Conservation (phyloP, 2,888 invertebrate genomes). For the Acleris cristana region DNA sequence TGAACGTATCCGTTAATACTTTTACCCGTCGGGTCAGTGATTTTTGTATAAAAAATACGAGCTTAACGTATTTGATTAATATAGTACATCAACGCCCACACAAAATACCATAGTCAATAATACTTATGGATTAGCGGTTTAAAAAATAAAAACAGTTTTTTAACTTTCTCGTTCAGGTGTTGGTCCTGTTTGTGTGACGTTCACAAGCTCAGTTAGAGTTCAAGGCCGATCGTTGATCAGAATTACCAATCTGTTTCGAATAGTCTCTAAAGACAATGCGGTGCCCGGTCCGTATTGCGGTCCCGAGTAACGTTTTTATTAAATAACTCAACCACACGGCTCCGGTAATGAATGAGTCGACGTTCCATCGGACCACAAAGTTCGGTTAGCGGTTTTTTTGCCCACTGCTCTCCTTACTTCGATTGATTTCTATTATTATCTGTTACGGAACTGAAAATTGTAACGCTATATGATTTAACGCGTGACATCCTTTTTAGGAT, state of each 20-base stretch:
- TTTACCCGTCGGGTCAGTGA: conserved; percentile 14
- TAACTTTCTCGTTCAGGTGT: neutral
- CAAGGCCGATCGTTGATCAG: conserved; percentile 35
- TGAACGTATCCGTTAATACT: conserved; percentile 32
- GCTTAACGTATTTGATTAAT: neutral
- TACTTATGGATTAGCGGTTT: neutral
- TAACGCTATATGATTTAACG: conserved; percentile 54
- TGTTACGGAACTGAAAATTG: conserved; percentile 63
- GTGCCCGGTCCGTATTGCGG: conserved; percentile 53
- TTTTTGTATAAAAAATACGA: neutral
- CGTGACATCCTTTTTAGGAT: conserved; percentile 20
- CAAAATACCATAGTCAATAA: neutral
- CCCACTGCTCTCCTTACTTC: conserved; percentile 65
- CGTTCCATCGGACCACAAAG: conserved; percentile 58
- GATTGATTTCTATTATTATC: conserved; percentile 75
- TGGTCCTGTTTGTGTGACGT: conserved; percentile 10
- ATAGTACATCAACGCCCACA: neutral
- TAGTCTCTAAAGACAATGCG: conserved; percentile 48
- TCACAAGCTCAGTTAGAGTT: conserved; percentile 14
- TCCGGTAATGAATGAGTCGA: conserved; percentile 69
- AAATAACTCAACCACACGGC: conserved; percentile 71
- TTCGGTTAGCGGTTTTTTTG: conserved; percentile 76
- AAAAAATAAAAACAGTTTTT: neutral
- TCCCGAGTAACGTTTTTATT: conserved; percentile 68
- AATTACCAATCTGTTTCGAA: conserved; percentile 28